phyloP scores from a whole-genome alignment of 1,140 invertebrate genomes.

The Achatina immaculata region DNA sequence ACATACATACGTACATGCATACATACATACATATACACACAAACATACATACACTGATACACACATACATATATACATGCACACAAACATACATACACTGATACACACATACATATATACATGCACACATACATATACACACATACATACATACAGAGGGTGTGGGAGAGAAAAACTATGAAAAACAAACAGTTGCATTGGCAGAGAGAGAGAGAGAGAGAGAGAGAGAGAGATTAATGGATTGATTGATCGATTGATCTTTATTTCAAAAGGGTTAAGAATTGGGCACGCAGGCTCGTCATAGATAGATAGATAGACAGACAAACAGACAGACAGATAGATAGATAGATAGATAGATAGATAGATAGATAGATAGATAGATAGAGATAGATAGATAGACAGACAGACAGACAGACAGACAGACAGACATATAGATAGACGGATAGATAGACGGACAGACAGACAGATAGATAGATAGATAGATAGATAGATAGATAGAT shows the following conservation, averaged over 20 bases:
- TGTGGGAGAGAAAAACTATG: not conserved
- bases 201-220: conserved; percentile 3
- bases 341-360: conserved; percentile 13
- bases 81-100: not conserved
- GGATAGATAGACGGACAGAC: too few species aligned
- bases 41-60: not conserved
- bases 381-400: too few species aligned
- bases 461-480: too few species aligned
- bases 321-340: too few species aligned
- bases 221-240: too few species aligned
- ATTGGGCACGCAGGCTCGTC: too few species aligned
- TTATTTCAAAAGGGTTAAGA: too few species aligned
- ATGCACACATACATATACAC: not conserved
- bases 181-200: not conserved
- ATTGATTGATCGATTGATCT: too few species aligned
- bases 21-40: conserved; percentile 12
- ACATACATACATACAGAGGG: conserved; percentile 36
- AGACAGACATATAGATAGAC: too few species aligned
- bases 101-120: not conserved
- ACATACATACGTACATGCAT: conserved; percentile 10
- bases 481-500: conserved; percentile 23
- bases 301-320: too few species aligned
- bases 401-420: too few species aligned
- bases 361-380: conserved; percentile 13
- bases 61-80: not conserved